Base-by-base conservation (phyloP, 2,113 vertebrate genomes). In the Phylloscopus trochilus region DNA sequence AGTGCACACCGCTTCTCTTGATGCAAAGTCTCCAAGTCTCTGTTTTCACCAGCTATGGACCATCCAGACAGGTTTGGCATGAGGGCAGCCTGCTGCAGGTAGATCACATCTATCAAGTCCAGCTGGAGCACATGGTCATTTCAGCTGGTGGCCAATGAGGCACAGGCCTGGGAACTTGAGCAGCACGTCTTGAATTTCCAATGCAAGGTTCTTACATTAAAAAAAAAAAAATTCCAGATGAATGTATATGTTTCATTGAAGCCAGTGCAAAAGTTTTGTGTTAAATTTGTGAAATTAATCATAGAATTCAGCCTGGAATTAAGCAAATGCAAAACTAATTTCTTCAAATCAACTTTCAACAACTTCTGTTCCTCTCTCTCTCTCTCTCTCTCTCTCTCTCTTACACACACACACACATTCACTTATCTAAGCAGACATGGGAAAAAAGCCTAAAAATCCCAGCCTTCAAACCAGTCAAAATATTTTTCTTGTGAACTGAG, bases 391-490 rank as follows among this genome's bases (percentile, higher is more conserved):
- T 73, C 27, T 14, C 37, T 39, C 37, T 39, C 27, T 70, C 44
- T 73, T 24, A 51, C 46, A 11, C 43, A 21, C 49, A 84, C 59
- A 37, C 35, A 12, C 55, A 46, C 78, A 91, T 88, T 70, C 60
- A 60, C 62, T 84, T 91, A 73, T 41, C 55, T 86, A 94, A 95
- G 95, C 84, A 94, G 83, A 77, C 37, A 55, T 15, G 37, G 33
- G 17, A 20, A 44, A 78, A 83, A 91, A 83, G 16, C 15, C 8
- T 51, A n/a, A 63, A 76, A 73, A 63, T 49, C 44, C 56, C 72
- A 90, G 37, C 80, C 31, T 92, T 95, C 95, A 96, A 92, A 96
- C 64, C 27, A 95, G 84, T 85, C 83, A 93, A 96, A 97, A 91
- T 94, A 94, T 96, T 94, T 95, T 96, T 87, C 66, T 58, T 92